phyloP scores from a whole-genome alignment of 2,888 invertebrate species.

The Neuroscelio doddi region DNA sequence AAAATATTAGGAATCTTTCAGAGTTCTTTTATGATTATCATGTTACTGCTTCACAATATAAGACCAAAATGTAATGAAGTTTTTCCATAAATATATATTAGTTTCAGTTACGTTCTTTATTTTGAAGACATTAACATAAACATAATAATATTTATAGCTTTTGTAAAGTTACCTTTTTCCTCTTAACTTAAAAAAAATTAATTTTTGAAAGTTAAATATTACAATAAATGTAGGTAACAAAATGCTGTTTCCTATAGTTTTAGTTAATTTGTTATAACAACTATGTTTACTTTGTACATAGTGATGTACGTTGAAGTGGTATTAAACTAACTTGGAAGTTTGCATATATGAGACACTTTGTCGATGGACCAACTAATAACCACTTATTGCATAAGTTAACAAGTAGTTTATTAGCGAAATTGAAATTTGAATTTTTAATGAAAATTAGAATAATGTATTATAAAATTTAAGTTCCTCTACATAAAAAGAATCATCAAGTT shows the following conservation, averaged over 20 bases:
- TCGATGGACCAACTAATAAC: slow-evolving; percentile 1
- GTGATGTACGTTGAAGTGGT: not conserved
- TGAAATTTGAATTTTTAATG: not conserved
- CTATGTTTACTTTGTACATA: not conserved
- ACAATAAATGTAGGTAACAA: no score
- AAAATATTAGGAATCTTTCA: no score
- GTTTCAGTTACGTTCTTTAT: no score
- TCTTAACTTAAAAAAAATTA: no score
- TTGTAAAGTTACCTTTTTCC: no score
- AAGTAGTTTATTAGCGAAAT: not conserved
- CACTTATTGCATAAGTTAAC: not conserved
- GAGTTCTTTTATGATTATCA: not conserved
- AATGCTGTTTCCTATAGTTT: not conserved
- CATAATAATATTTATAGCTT: no score
- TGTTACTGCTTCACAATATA: not conserved
- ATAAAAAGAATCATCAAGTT: no score
- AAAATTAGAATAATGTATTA: not conserved
- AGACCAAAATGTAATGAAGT: not conserved
- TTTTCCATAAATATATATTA: not conserved
- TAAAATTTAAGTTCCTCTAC: no score
- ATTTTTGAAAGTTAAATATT: no score
- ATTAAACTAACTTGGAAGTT: not conserved
- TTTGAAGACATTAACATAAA: no score
- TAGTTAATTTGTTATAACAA: not conserved
- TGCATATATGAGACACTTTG: not conserved